These are phyloP conservation scores for Aphaenogaster floridana DNA, from an alignment of 1,140 invertebrate species.

Conservation along the genomic window DNA sequence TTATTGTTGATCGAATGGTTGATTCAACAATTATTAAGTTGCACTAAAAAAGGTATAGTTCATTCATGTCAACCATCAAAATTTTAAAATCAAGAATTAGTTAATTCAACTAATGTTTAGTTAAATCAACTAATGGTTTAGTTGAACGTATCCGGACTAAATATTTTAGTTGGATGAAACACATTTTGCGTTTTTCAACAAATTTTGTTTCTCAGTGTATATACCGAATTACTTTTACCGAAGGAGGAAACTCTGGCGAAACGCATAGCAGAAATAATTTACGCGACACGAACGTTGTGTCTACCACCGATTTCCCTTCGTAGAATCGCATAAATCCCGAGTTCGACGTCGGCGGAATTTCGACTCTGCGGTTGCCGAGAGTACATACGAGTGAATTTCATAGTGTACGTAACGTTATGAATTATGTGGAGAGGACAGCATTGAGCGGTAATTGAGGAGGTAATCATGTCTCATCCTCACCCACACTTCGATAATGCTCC, in stretches of 20 bases:
- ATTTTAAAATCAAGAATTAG: too few relatives aligned
- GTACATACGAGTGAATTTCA: constrained; percentile 68
- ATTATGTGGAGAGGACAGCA: constrained; percentile 80
- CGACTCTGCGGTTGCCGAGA: constrained; percentile 12
- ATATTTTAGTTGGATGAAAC: too few relatives aligned
- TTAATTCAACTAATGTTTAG: too few relatives aligned
- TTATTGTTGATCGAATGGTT: too few relatives aligned
- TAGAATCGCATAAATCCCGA: constrained; percentile 33
- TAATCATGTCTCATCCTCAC: constrained; percentile 83
- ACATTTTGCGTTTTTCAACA: too few relatives aligned
- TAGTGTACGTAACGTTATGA: constrained; percentile 76
- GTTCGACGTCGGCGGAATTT: constrained; percentile 54
- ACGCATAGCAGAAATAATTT: constrained; percentile 34
- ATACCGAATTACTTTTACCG: constrained; percentile 8
- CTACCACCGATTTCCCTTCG: constrained; percentile 22
- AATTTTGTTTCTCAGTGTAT: background rate
- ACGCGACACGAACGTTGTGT: constrained; percentile 16
- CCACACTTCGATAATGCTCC: constrained; percentile 69
- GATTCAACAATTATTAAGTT: too few relatives aligned
- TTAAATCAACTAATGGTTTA: too few relatives aligned
- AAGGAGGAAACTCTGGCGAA: background rate
- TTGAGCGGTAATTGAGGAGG: constrained; percentile 83
- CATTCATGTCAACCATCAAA: too few relatives aligned
- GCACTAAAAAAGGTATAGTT: too few relatives aligned
- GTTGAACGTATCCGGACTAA: too few relatives aligned